These are phyloP conservation scores for Calcarius lapponicus DNA, from an alignment of 2,797 vertebrate genomes.

Conservation along the genomic window DNA sequence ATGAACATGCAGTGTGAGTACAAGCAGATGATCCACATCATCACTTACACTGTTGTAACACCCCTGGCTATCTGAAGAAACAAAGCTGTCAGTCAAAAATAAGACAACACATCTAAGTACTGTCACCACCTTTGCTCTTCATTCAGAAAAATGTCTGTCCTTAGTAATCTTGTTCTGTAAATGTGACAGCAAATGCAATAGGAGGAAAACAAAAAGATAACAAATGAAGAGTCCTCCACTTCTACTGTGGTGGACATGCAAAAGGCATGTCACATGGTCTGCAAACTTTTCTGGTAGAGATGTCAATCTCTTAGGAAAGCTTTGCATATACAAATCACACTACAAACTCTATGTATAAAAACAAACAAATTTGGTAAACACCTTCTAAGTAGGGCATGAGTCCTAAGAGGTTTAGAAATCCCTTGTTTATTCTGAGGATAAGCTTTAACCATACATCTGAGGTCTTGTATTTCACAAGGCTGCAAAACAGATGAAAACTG, in stretches of 20 bases:
- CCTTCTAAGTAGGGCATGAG: slow-evolving; percentile 20
- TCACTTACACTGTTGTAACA: background rate
- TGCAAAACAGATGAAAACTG: background rate
- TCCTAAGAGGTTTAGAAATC: slow-evolving; percentile 60
- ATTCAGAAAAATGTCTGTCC: background rate
- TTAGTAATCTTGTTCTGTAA: background rate
- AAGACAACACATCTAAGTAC: background rate
- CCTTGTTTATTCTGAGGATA: slow-evolving; percentile 14
- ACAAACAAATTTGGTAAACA: slow-evolving; percentile 35
- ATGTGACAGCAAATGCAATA: background rate
- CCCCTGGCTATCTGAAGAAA: background rate
- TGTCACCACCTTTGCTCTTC: background rate
- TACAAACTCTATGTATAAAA: background rate
- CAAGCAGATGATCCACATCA: slow-evolving; percentile 3
- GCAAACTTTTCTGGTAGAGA: background rate
- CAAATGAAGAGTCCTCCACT: background rate
- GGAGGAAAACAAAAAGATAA: background rate
- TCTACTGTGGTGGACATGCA: background rate
- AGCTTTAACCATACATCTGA: slow-evolving; percentile 33
- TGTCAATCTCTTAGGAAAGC: background rate
- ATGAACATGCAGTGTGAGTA: background rate
- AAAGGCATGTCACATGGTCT: background rate
- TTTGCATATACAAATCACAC: background rate
- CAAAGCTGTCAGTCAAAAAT: slow-evolving; percentile 24
- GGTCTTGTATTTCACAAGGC: background rate